Conservation (phyloP, 2,113 vertebrate species). For the Hirundichthys speculiger region DNA sequence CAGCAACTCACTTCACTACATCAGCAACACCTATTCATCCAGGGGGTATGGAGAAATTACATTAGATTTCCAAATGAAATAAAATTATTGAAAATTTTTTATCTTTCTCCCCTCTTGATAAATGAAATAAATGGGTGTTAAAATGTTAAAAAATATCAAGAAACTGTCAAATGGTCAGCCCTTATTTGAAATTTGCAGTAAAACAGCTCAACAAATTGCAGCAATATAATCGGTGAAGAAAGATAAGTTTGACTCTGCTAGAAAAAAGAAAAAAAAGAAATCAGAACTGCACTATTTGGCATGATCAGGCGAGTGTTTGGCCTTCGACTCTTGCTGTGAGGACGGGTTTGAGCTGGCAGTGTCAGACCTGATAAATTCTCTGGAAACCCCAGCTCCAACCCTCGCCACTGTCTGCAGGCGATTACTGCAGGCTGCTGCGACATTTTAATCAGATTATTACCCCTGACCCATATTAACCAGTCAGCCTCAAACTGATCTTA, state of each 20-base stretch:
- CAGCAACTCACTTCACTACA: background rate
- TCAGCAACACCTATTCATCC: background rate
- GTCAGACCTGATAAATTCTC: background rate
- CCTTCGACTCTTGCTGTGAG: slow-evolving; percentile 6
- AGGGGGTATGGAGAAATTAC: too few species aligned
- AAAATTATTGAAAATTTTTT: background rate
- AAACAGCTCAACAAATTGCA: too few species aligned
- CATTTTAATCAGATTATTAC: slow-evolving; percentile 66
- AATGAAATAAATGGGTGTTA: too few species aligned
- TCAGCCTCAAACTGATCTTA: slow-evolving; percentile 50
- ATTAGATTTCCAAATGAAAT: background rate
- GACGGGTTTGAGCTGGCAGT: background rate
- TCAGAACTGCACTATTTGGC: slow-evolving; percentile 9
- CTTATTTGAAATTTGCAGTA: too few species aligned
- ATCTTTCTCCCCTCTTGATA: too few species aligned
- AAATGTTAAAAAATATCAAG: too few species aligned
- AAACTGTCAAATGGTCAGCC: too few species aligned
- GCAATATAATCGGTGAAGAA: background rate
- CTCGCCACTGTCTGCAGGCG: slow-evolving; percentile 21
- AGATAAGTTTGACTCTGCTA: background rate
- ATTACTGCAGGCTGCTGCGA: slow-evolving; percentile 22
- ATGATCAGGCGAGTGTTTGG: slow-evolving; percentile 9
- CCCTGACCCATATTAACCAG: slow-evolving; percentile 63
- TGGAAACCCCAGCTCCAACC: slow-evolving; percentile 12
- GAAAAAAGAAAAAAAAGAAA: background rate